Conservation (phyloP, 2,113 vertebrate species). For the Lepus europaeus region DNA sequence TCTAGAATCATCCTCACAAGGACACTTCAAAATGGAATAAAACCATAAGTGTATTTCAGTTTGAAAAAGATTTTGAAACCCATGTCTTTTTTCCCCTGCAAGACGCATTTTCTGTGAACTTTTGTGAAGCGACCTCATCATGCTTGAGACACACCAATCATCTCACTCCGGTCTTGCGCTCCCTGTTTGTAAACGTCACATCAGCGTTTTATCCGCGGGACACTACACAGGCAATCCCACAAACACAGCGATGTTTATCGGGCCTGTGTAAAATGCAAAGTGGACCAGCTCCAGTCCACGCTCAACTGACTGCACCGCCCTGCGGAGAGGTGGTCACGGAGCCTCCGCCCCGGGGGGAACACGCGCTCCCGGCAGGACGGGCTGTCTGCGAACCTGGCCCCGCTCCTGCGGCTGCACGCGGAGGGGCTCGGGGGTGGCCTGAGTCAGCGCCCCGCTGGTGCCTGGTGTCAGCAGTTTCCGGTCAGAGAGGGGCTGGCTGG, state of each 20-base stretch:
- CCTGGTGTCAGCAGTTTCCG: conserved; percentile 43
- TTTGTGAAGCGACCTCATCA: not conserved
- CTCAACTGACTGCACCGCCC: not conserved
- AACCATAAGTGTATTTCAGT: no score
- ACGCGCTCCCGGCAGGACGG: not conserved
- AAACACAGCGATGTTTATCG: conserved; percentile 34
- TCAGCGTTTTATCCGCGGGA: not conserved
- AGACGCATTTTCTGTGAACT: no score
- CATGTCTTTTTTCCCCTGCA: no score
- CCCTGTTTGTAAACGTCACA: conserved; percentile 1
- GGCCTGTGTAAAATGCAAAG: not conserved
- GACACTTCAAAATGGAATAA: no score
- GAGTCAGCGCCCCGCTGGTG: conserved; percentile 49
- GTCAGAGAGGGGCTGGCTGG: conserved; percentile 25
- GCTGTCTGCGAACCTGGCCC: conserved; percentile 53
- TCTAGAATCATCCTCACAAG: no score
- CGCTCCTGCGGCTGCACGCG: conserved; percentile 22
- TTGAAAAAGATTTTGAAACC: no score
- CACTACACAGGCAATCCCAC: conserved; percentile 17
- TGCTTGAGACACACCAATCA: not conserved
- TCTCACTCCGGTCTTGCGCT: conserved; percentile 3
- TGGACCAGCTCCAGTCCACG: not conserved
- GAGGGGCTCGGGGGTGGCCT: not conserved
- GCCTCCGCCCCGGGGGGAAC: no score
- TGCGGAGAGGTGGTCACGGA: conserved; percentile 38